Percentiles rank a stretch among this genome's conserved stretches.
Evolutionary conservation across 35 echinoderm and acorn worm genomes (phyloP).

Genomic region (Apostichopus californicus): DNA sequence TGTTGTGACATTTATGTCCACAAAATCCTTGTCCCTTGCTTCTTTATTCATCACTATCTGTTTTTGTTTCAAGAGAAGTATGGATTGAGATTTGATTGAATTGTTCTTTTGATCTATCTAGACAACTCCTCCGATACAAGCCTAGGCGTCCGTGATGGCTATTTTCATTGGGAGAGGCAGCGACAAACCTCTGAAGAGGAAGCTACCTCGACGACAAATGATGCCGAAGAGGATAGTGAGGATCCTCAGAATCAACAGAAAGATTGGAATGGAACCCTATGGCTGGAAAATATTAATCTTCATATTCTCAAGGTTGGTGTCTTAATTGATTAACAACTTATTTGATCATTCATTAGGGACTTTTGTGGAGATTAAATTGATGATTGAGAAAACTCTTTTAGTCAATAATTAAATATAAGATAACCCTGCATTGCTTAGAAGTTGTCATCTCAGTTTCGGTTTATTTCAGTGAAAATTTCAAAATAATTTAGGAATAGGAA

Average conservation of each 20-base stretch:
- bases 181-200: constrained; percentile 35
- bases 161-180: constrained; percentile 83
- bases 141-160: constrained; percentile 64
- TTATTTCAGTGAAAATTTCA: too few relatives aligned
- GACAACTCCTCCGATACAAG: constrained; percentile 9
- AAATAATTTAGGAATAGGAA: too few relatives aligned
- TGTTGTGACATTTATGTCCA: too few relatives aligned
- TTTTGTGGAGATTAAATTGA: too few relatives aligned
- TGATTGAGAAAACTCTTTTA: too few relatives aligned
- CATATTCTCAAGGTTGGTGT: constrained; percentile 66
- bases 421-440: too few relatives aligned
- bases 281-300: constrained; percentile 74
- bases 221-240: not conserved
- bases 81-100: not conserved
- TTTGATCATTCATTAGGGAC: too few relatives aligned
- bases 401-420: too few relatives aligned
- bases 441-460: too few relatives aligned
- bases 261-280: constrained; percentile 55
- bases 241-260: constrained; percentile 2
- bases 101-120: not conserved
- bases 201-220: not conserved
- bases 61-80: not conserved
- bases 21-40: too few relatives aligned
- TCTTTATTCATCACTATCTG: too few relatives aligned
- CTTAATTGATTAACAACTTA: too few relatives aligned